Conservation (phyloP, 2,888 invertebrate species). For the Hypomecis atomaria region DNA sequence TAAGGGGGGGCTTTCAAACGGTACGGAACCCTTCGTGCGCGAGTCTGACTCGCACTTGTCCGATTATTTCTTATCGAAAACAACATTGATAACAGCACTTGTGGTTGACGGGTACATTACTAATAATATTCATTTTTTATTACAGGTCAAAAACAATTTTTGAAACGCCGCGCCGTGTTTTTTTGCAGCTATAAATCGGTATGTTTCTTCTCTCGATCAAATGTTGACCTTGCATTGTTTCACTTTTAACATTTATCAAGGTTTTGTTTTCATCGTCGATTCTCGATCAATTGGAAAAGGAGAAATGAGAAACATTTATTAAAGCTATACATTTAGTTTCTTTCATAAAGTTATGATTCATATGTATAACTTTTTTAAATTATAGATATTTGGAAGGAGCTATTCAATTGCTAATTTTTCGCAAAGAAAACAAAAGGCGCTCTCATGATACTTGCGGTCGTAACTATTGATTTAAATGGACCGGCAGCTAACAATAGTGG, state of each 20-base stretch:
- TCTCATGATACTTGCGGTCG: slow-evolving; percentile 49
- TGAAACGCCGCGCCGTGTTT: neutral
- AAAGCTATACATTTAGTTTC: slow-evolving; percentile 20
- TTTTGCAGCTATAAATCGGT: slow-evolving; percentile 11
- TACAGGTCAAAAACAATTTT: slow-evolving; percentile 7
- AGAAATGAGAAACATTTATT: slow-evolving; percentile 34
- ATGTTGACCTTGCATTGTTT: slow-evolving; percentile 47
- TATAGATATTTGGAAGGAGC: slow-evolving; percentile 16
- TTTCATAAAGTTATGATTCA: slow-evolving; percentile 26
- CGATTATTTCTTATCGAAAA: slow-evolving; percentile 51
- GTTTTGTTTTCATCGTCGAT: slow-evolving; percentile 36
- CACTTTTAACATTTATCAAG: slow-evolving; percentile 35
- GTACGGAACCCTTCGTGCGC: too few relatives aligned
- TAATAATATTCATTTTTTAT: slow-evolving; percentile 21
- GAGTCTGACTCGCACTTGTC: too few relatives aligned
- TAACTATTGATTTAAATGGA: slow-evolving; percentile 71
- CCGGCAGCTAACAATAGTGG: slow-evolving; percentile 75
- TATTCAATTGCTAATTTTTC: slow-evolving; percentile 30
- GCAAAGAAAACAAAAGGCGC: slow-evolving; percentile 22
- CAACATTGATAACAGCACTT: slow-evolving; percentile 44
- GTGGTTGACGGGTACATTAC: slow-evolving; percentile 40
- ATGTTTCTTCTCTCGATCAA: slow-evolving; percentile 33
- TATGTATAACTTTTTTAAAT: slow-evolving; percentile 20
- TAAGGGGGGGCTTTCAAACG: too few relatives aligned
- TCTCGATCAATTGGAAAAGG: slow-evolving; percentile 36